Conservation (phyloP, 2,113 vertebrate species). For the Cervus canadensis region DNA sequence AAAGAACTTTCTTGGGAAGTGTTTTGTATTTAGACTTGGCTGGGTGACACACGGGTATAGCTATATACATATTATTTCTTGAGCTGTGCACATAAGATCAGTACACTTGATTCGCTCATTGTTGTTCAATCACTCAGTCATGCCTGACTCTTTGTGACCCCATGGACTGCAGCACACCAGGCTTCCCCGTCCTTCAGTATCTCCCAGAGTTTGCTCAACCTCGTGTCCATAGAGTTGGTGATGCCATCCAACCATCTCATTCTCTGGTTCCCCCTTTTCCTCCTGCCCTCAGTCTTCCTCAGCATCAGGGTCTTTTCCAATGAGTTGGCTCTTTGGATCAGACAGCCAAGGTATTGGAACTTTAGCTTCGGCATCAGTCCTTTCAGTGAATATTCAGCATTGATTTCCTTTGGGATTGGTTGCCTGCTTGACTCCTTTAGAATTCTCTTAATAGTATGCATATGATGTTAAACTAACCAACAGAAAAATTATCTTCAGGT, state of each 20-base stretch:
- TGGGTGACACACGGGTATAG: too few species aligned
- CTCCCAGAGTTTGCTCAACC: not conserved
- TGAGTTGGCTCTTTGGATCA: not conserved
- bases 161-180: not conserved
- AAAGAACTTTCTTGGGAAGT: not conserved
- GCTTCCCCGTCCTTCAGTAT: accelerated
- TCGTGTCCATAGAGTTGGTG: not conserved
- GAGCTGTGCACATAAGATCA: not conserved
- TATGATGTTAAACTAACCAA: not conserved
- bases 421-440: not conserved
- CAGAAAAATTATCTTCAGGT: not conserved
- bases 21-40: not conserved
- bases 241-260: not conserved
- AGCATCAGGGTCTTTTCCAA: not conserved
- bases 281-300: not conserved
- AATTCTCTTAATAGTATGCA: not conserved
- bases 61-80: not conserved
- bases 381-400: not conserved
- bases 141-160: not conserved
- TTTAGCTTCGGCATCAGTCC: not conserved
- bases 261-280: not conserved
- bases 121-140: not conserved
- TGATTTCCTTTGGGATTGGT: not conserved
- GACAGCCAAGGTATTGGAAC: not conserved
- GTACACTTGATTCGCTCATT: not conserved